Conservation (phyloP, 2,797 vertebrate genomes). For the Otolemur crassicaudatus region DNA sequence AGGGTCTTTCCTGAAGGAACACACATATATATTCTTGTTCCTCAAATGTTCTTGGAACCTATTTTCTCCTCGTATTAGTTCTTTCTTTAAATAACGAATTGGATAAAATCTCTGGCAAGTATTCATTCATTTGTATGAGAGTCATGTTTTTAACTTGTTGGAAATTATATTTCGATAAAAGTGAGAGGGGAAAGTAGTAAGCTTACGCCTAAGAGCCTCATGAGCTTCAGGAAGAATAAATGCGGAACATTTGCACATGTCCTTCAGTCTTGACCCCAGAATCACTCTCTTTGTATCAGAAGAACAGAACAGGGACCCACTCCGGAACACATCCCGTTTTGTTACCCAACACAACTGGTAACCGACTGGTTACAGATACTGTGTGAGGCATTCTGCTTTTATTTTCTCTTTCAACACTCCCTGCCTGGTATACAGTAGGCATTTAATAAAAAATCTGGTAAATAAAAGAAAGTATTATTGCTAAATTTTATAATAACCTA, state of each 20-base stretch:
- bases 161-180: slow-evolving; percentile 44
- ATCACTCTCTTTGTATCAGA: neutral
- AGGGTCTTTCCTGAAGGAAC: neutral
- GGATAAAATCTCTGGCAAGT: slow-evolving; percentile 41
- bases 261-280: neutral
- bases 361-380: neutral
- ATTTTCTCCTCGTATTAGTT: neutral
- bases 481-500: neutral
- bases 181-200: neutral
- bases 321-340: neutral
- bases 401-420: neutral
- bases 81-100: slow-evolving; percentile 18
- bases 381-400: neutral
- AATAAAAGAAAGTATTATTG: slow-evolving; percentile 24
- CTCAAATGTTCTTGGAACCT: neutral
- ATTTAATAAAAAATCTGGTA: neutral
- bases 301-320: neutral
- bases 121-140: neutral
- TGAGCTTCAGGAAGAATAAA: slow-evolving; percentile 26
- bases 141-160: slow-evolving; percentile 27
- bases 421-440: neutral
- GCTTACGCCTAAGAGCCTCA: neutral
- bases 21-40: neutral
- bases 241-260: neutral
- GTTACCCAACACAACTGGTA: neutral